phyloP scores from a whole-genome alignment of 2,797 vertebrate genomes.

The Hirundo rustica region DNA sequence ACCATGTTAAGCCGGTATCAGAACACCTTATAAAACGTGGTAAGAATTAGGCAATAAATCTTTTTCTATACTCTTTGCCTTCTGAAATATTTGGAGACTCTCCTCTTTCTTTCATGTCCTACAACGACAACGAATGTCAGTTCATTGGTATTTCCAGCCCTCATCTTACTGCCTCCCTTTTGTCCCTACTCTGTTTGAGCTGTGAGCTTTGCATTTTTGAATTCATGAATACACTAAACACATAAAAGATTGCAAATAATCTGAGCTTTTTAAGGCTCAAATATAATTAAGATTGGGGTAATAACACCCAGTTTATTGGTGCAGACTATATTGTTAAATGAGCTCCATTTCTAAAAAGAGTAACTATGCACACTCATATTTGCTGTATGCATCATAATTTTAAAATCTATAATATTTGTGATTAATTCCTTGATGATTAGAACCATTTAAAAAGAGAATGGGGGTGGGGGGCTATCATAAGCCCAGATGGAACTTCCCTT shows the following conservation, averaged over 20 bases:
- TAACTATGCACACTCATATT: slow-evolving; percentile 2
- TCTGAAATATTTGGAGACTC: no score
- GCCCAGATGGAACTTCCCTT: neutral
- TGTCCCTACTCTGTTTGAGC: neutral
- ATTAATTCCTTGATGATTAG: slow-evolving; percentile 48
- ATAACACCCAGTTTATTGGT: neutral
- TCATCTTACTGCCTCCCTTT: neutral
- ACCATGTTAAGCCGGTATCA: no score
- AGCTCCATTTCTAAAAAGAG: slow-evolving; percentile 45
- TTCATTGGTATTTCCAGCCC: neutral
- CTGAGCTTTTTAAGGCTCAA: neutral
- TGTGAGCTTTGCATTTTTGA: neutral
- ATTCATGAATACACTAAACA: neutral
- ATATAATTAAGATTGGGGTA: slow-evolving; percentile 26
- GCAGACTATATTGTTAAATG: neutral
- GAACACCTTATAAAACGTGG: no score
- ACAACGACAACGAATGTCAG: neutral
- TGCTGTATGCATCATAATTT: neutral
- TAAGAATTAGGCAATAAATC: no score
- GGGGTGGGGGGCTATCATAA: neutral
- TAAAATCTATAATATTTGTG: slow-evolving; percentile 28
- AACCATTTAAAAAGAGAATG: slow-evolving; percentile 10
- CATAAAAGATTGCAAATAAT: neutral
- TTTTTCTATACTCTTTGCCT: no score
- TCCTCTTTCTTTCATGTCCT: no score